Evolutionary conservation across 1,140 invertebrate species (phyloP), one percentile per base, ranked within the genome.

Genomic region (Coelopa frigida): DNA sequence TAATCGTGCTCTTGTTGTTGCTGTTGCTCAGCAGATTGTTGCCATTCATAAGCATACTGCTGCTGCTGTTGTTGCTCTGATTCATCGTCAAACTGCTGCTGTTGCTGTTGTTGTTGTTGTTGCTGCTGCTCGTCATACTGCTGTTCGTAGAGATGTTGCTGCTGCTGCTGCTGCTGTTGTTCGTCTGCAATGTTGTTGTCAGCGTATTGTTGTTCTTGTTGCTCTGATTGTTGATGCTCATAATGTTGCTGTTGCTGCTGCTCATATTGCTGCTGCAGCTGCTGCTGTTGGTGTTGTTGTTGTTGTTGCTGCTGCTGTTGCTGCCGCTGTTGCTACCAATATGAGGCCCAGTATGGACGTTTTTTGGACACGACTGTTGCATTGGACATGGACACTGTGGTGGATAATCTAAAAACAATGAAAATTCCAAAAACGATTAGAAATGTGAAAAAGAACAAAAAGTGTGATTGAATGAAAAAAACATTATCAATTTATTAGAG

Each of bases 341-440:
- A 89, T 86, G 87, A 85, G 87, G 87, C 81, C 87, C 87, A 89
- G 87, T 88, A 89, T 82, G 84, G 82, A 85, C 87, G 87, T 91
- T 91, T 91, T 90, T 91, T 91, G 87, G 85, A 89, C 85, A 89
- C 76, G 85, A 81, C 75, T 87, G 85, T 59, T 63, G 85, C 77
- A 87, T 80, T 73, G 85, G 86, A 77, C 86, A 89, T 58, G 85
- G 85, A 73, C 85, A 89, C 73, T 79, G 76, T 49, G 76, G 72
- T 59, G 73, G 70, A 72, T 68, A 68, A 29, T 80, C 79, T 81
- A 57, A 27, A 70, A 46, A 56, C 5, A 0, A 18, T 15, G 15
- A 38, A 10, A 38, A 22, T 14, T 20, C 4, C 12, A 36, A 18
- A n/a, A 33, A 33, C 31, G 17, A 10, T 33, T 33, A 44, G 17